Base-by-base conservation (phyloP, 2,113 vertebrate genomes). In the Axis porcinus region DNA sequence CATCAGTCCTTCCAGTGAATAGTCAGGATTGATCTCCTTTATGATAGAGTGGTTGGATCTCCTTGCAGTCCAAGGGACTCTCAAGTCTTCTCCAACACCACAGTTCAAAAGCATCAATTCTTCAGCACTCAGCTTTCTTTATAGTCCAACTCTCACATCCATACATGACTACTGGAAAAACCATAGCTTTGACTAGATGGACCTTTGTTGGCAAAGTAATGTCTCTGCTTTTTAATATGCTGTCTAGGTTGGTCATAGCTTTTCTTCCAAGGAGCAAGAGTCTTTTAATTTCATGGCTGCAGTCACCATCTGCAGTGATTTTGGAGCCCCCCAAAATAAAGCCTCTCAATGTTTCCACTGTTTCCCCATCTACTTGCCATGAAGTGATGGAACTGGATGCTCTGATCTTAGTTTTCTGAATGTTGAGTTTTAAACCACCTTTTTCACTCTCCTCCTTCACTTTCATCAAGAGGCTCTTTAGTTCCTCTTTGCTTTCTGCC, bases 81-180 rank as follows among this genome's bases (percentile, higher is more conserved):
- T 36, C n/a, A 36, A 70, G 64, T 70, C 64, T 70, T 70, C 17
- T 70, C 64, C 33, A 70, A 36, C n/a, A 36, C n/a, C 64, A 70
- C 33, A 70, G 64, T 70, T 36, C n/a, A 36, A 70, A 70, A 70
- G n/a, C n/a, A 70, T 70, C 64, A 36, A 9, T 70, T 70, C n/a
- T 9, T 21, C 2, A 0, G n/a, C 0, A 0, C 8, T 67, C 64
- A 21, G 64, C 64, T 70, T 70, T 36, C 64, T 36, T 70, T 70
- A 36, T 67, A 36, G n/a, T 36, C 64, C n/a, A 67, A n/a, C 64
- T 67, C 64, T 67, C 64, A 36, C 64, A 67, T 36, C 64, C 64
- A 21, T 5, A 67, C 64, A 36, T 36, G 17, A 36, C 33, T 4
- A 36, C 33, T 67, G 17, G 64, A 8, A 67, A 67, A 67, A 67